Percentiles rank a stretch among this genome's conserved stretches.
Evolutionary conservation across 2,113 vertebrate genomes (phyloP).

Genomic region (Megalops atlanticus): DNA sequence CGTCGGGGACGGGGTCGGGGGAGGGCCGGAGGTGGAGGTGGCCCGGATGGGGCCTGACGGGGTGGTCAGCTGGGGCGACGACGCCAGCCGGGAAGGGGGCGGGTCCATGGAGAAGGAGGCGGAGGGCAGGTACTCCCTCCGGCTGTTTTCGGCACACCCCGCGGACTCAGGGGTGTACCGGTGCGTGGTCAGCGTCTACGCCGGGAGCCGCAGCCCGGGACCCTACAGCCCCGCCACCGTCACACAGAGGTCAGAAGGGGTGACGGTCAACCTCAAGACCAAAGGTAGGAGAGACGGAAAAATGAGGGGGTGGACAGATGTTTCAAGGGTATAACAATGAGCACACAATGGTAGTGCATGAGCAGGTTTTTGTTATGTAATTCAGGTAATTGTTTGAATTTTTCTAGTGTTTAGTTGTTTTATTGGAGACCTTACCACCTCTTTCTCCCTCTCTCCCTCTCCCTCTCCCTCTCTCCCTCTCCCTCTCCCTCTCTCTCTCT

Average conservation of each 20-base stretch:
- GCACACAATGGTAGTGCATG: too few species aligned
- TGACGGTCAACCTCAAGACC: slow-evolving; percentile 75
- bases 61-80: slow-evolving; percentile 75
- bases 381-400: too few species aligned
- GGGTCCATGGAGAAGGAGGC: slow-evolving; percentile 81
- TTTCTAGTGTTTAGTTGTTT: too few species aligned
- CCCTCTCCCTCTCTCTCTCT: neutral
- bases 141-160: slow-evolving; percentile 77
- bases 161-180: slow-evolving; percentile 76
- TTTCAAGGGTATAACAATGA: too few species aligned
- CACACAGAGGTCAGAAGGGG: slow-evolving; percentile 73
- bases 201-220: slow-evolving; percentile 61
- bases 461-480: neutral
- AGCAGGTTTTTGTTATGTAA: too few species aligned
- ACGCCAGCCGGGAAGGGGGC: slow-evolving; percentile 58
- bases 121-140: slow-evolving; percentile 72
- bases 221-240: slow-evolving; percentile 69
- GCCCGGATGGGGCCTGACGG: slow-evolving; percentile 72
- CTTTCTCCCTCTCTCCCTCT: neutral
- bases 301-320: neutral
- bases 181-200: slow-evolving; percentile 77
- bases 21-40: slow-evolving; percentile 63
- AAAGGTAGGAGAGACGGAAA: slow-evolving; percentile 70
- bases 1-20: slow-evolving; percentile 47
- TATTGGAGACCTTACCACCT: too few species aligned